phyloP scores from a whole-genome alignment of 1,140 invertebrate species.

The Coptotermes formosanus region DNA sequence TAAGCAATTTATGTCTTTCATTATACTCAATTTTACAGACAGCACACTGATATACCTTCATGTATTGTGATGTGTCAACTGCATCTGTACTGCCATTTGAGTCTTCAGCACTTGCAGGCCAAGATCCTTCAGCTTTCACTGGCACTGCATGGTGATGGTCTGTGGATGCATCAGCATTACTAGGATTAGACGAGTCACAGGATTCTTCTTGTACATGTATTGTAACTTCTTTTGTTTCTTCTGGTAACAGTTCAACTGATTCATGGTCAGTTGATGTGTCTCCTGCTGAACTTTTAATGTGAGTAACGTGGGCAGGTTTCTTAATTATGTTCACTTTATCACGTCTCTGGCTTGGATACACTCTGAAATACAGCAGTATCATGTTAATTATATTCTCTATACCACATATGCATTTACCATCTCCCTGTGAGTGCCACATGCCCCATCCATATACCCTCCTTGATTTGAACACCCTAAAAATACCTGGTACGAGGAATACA shows the following conservation, averaged over 20 bases:
- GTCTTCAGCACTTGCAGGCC: not conserved
- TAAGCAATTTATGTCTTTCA: constrained; percentile 21
- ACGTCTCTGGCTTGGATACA: too few species aligned
- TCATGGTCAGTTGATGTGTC: not conserved
- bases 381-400: too few species aligned
- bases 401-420: too few species aligned
- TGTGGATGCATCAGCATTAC: not conserved
- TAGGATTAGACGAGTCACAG: not conserved
- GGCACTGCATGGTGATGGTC: not conserved
- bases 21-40: constrained; percentile 20
- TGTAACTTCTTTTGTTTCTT: not conserved
- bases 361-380: too few species aligned
- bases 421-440: too few species aligned
- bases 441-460: too few species aligned
- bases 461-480: too few species aligned
- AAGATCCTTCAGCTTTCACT: not conserved
- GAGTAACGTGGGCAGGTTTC: too few species aligned
- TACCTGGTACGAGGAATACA: too few species aligned
- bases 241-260: not conserved
- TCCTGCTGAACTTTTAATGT: not conserved
- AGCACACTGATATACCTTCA: constrained; percentile 24
- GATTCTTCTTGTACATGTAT: not conserved
- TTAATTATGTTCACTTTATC: too few species aligned
- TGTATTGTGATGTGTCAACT: not conserved
- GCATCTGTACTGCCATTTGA: not conserved